Conservation (phyloP, 2,888 invertebrate genomes). For the Yponomeuta sedellus region DNA sequence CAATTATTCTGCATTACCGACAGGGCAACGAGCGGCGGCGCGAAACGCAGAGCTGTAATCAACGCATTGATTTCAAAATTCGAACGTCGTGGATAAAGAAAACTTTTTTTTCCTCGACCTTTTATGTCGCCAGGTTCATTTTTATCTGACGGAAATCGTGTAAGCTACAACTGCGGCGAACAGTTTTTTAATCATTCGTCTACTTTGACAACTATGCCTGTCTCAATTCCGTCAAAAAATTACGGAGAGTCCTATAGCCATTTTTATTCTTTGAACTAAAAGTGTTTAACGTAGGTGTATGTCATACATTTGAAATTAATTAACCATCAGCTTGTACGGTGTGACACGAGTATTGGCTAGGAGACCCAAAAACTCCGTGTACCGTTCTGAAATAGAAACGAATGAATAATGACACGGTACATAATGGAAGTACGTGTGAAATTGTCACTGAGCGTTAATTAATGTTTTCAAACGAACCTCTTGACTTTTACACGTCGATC, state of each 20-base stretch:
- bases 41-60: conserved; percentile 18
- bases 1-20: conserved; percentile 29
- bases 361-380: conserved; percentile 54
- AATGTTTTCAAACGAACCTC: conserved; percentile 36
- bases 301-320: conserved; percentile 49
- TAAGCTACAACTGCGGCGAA: too few relatives aligned
- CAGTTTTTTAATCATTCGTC: neutral
- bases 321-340: conserved; percentile 43
- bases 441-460: conserved; percentile 60
- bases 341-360: conserved; percentile 58
- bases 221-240: too few relatives aligned
- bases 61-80: conserved; percentile 14
- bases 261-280: too few relatives aligned
- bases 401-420: conserved; percentile 59
- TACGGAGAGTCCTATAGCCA: too few relatives aligned
- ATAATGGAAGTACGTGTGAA: conserved; percentile 64
- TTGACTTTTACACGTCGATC: conserved; percentile 8
- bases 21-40: conserved; percentile 18
- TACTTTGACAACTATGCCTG: neutral
- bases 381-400: conserved; percentile 64
- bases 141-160: neutral
- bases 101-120: neutral
- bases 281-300: neutral
- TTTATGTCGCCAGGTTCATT: neutral
- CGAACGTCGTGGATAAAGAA: conserved; percentile 21